Evolutionary conservation across 1,140 invertebrate genomes (phyloP).

Genomic region (Drosophila sproati): DNA sequence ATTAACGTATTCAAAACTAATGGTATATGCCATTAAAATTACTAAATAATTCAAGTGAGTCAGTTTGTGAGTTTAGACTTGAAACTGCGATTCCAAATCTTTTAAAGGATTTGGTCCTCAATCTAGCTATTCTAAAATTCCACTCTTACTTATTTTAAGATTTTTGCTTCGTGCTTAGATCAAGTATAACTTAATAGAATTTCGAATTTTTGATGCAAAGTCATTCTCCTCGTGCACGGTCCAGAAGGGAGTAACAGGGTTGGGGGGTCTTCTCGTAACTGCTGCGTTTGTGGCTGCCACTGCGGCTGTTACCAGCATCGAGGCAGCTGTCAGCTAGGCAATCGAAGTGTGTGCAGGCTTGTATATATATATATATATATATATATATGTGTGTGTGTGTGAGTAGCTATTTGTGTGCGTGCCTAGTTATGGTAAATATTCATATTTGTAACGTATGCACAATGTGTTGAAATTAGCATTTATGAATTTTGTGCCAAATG

Average conservation of each 20-base stretch:
- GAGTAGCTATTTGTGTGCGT: constrained; percentile 48
- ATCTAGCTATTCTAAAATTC: too few relatives aligned
- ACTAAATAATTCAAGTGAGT: too few relatives aligned
- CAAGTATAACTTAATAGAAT: not conserved
- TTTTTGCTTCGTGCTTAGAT: not conserved
- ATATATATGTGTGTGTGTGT: constrained; percentile 27
- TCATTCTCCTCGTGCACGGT: not conserved
- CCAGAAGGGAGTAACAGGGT: not conserved
- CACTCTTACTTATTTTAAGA: not conserved
- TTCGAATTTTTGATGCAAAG: not conserved
- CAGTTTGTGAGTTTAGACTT: too few relatives aligned
- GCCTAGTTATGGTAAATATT: constrained; percentile 82
- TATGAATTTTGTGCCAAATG: constrained; percentile 82
- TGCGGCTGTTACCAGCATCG: constrained; percentile 24
- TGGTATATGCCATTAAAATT: too few relatives aligned
- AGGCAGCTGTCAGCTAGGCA: constrained; percentile 1
- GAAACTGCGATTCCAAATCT: too few relatives aligned
- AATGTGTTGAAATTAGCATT: constrained; percentile 83
- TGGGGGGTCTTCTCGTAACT: constrained; percentile 19
- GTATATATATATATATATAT: not conserved
- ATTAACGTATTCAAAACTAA: too few relatives aligned
- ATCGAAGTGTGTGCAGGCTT: constrained; percentile 15
- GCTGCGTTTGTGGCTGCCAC: constrained; percentile 26
- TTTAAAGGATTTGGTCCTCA: too few relatives aligned
- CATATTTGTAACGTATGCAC: constrained; percentile 83